Percentiles rank a stretch among this genome's conserved stretches.
phyloP scores from a whole-genome alignment of 2,888 invertebrate species.

The Chirona hameri region DNA sequence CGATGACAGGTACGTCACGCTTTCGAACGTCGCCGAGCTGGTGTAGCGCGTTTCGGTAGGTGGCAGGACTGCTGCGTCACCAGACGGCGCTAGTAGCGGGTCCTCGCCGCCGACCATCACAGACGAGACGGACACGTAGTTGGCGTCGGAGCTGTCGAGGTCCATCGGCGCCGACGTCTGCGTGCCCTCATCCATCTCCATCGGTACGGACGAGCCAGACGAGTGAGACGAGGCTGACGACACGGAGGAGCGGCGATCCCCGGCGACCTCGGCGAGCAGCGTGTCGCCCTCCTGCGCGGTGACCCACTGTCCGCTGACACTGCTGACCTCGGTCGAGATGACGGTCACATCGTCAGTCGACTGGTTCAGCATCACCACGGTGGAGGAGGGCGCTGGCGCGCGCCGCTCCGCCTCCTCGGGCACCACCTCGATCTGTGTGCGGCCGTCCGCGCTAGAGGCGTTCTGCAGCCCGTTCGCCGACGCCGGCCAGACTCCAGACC shows the following conservation, averaged over 20 bases:
- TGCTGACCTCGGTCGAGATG: conserved; percentile 2
- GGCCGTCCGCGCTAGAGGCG: neutral
- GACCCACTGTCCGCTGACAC: conserved; percentile 12
- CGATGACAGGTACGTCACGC: neutral
- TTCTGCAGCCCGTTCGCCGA: neutral
- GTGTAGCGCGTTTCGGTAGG: neutral
- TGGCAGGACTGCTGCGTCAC: neutral
- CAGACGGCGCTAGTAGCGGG: neutral
- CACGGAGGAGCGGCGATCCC: neutral
- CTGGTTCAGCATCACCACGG: conserved; percentile 6
- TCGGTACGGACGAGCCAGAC: neutral
- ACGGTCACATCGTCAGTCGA: neutral
- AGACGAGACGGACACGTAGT: neutral
- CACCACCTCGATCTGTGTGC: conserved; percentile 13
- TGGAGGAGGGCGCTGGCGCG: neutral
- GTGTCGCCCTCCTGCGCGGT: conserved; percentile 4
- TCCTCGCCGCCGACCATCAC: neutral
- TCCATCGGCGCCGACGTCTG: conserved; percentile 1
- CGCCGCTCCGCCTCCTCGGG: neutral
- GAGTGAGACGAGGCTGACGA: neutral
- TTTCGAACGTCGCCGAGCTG: neutral
- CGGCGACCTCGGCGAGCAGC: neutral
- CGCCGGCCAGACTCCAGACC: neutral
- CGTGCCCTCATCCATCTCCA: conserved; percentile 13
- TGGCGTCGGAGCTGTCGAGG: neutral